Evolutionary conservation across 2,797 vertebrate species (phyloP).

Genomic region (Spheniscus humboldti): DNA sequence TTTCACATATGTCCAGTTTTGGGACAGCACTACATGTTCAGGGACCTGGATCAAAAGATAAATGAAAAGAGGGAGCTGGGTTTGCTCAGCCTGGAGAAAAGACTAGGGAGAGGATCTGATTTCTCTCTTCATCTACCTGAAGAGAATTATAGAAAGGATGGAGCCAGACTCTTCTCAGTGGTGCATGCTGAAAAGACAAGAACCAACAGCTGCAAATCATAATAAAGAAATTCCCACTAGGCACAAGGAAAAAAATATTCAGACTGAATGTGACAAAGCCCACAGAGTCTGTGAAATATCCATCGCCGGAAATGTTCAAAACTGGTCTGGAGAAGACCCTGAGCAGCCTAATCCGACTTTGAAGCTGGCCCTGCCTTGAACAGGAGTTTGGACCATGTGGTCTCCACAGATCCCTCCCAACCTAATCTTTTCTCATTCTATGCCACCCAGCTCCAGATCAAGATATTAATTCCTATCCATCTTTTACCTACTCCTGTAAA

Average conservation of each 20-base stretch:
- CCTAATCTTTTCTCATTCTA: not conserved
- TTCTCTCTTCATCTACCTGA: not conserved
- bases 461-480: not conserved
- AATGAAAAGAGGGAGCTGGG: not conserved
- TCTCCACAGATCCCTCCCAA: not conserved
- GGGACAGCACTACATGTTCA: not conserved
- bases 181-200: not conserved
- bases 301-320: not conserved
- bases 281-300: not conserved
- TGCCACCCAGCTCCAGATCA: not conserved
- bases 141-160: not conserved
- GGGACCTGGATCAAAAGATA: not conserved
- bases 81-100: not conserved
- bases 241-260: not conserved
- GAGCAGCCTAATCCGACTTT: not conserved
- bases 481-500: not conserved
- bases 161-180: not conserved
- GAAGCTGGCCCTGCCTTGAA: not conserved
- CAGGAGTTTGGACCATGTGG: not conserved
- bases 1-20: not conserved
- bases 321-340: not conserved
- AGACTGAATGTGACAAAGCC: not conserved
- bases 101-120: not conserved
- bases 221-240: not conserved
- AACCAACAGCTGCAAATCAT: not conserved